phyloP scores from a whole-genome alignment of 2,113 vertebrate species.

The Trichomycterus rosablanca region DNA sequence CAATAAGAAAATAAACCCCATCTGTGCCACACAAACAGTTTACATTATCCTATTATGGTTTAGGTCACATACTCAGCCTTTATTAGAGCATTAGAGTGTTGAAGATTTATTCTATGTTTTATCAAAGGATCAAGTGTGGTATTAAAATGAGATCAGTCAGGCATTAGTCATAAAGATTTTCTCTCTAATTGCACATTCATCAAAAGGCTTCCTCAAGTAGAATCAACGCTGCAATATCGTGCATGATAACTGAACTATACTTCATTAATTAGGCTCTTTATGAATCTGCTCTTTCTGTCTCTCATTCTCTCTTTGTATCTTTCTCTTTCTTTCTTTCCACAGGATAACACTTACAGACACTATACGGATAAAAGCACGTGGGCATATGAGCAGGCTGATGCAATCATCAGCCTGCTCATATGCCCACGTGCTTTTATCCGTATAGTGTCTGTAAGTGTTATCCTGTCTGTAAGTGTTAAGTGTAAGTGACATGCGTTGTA shows the following conservation, averaged over 20 bases:
- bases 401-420: too few relatives aligned
- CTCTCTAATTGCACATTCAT: constrained; percentile 72
- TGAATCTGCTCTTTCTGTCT: too few relatives aligned
- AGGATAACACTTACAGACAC: constrained; percentile 33
- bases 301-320: too few relatives aligned
- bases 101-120: constrained; percentile 72
- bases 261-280: constrained; percentile 63
- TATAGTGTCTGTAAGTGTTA: constrained; percentile 34
- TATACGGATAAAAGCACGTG: too few relatives aligned
- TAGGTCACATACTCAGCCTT: constrained; percentile 44
- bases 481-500: too few relatives aligned
- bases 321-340: too few relatives aligned
- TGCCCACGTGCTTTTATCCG: too few relatives aligned
- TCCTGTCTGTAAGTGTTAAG: too few relatives aligned
- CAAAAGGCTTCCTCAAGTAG: constrained; percentile 65
- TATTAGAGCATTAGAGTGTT: constrained; percentile 55
- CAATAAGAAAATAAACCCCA: too few relatives aligned
- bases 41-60: too few relatives aligned
- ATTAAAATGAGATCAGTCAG: constrained; percentile 74
- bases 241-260: constrained; percentile 61
- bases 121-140: constrained; percentile 70
- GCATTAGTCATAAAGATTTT: constrained; percentile 61
- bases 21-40: too few relatives aligned
- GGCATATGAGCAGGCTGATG: too few relatives aligned
- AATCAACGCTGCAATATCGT: constrained; percentile 58